Percentiles rank a stretch among this genome's conserved stretches.
phyloP scores from a whole-genome alignment of 2,797 vertebrate genomes.

The Sebastes steindachneri region DNA sequence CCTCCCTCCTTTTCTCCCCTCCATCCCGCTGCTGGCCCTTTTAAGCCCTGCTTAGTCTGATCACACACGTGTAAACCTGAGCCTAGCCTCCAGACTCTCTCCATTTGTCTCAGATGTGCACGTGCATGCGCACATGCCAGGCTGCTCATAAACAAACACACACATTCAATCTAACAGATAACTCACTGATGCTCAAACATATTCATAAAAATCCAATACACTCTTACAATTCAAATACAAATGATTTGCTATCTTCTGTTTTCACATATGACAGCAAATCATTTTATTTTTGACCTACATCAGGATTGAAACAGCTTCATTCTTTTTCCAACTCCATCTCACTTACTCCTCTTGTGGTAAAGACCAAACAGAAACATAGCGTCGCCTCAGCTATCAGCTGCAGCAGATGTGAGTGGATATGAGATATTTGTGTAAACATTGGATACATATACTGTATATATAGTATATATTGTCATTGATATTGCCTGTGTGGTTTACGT shows the following conservation, averaged over 20 bases:
- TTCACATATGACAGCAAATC: constrained; percentile 35
- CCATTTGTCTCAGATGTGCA: constrained; percentile 37
- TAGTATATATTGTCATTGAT: constrained; percentile 67
- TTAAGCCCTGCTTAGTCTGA: constrained; percentile 70
- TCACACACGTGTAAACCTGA: constrained; percentile 68
- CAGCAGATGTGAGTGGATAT: constrained; percentile 71
- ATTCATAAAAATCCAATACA: constrained; percentile 19
- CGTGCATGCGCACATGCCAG: neutral
- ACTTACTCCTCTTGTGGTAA: constrained; percentile 55
- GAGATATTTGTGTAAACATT: constrained; percentile 78
- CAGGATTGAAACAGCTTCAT: constrained; percentile 39
- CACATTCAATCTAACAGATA: neutral
- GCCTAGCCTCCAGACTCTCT: constrained; percentile 50
- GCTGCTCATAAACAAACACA: constrained; percentile 33
- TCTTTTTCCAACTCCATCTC: constrained; percentile 56
- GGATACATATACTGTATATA: constrained; percentile 67
- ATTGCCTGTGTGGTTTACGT: constrained; percentile 74
- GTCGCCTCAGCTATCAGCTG: constrained; percentile 60
- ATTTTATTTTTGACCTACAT: constrained; percentile 41
- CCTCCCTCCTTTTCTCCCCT: constrained; percentile 22
- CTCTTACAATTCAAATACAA: constrained; percentile 49
- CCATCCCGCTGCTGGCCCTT: constrained; percentile 51
- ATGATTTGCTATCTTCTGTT: constrained; percentile 47
- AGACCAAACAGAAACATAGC: constrained; percentile 57
- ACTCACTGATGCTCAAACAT: constrained; percentile 18